phyloP scores from a whole-genome alignment of 2,888 invertebrate genomes.

The Tryphoninae sp. region DNA sequence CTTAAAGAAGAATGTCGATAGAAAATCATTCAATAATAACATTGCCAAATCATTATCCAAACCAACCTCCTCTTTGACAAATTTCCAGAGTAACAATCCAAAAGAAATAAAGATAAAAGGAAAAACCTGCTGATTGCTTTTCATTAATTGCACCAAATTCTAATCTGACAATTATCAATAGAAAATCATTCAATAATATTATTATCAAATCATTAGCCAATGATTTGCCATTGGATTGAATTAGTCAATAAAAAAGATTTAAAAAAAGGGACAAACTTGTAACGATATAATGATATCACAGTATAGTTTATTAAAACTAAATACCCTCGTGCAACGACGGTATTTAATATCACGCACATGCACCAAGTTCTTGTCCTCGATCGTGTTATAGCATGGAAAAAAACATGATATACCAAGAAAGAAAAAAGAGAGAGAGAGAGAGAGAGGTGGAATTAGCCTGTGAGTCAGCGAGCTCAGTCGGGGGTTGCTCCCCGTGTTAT shows the following conservation, averaged over 20 bases:
- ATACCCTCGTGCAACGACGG: background rate
- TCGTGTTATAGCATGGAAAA: conserved; percentile 30
- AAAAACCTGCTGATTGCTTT: too few relatives aligned
- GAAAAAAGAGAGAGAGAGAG: conserved; percentile 4
- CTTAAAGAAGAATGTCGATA: too few relatives aligned
- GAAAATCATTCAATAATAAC: too few relatives aligned
- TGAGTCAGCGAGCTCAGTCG: conserved; percentile 41
- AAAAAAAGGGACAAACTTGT: too few relatives aligned
- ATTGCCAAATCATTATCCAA: too few relatives aligned
- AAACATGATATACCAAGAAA: conserved; percentile 1
- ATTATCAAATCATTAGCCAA: too few relatives aligned
- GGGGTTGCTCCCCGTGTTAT: conserved; percentile 11
- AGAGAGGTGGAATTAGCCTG: conserved; percentile 43
- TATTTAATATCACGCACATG: conserved; percentile 48
- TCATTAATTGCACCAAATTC: too few relatives aligned
- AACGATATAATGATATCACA: background rate
- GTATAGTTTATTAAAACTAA: background rate
- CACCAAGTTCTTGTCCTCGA: conserved; percentile 27
- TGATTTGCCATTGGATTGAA: too few relatives aligned
- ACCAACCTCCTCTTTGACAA: too few relatives aligned
- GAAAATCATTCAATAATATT: too few relatives aligned
- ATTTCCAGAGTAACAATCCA: background rate
- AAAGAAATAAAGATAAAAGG: background rate
- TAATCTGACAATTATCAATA: too few relatives aligned
- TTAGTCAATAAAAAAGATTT: too few relatives aligned